Base-by-base conservation (phyloP, 2,113 vertebrate species). In the Smithornis capensis region DNA sequence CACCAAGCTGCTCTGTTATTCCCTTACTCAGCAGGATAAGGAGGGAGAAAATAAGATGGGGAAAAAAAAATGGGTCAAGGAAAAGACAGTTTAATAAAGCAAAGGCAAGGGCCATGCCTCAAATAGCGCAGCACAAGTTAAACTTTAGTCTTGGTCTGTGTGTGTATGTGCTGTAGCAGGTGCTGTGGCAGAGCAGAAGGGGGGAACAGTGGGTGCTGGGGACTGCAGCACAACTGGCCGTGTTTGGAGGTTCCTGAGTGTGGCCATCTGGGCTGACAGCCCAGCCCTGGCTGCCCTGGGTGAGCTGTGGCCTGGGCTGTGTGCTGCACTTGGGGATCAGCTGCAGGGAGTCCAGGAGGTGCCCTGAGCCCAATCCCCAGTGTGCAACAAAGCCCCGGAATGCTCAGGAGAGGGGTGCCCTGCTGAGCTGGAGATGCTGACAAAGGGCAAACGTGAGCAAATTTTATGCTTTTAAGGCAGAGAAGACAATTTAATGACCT, bases 361-460 rank as follows among this genome's bases (percentile, higher is more conserved):
- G 23, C 62, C 29, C 33, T n/a, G 56, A 75, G 52, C 56, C 53
- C 42, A 63, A 0, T 44, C n/a, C 14, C 6, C 18, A 14, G 4
- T 24, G 33, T 40, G 21, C 49, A 90, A 64, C 59, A 53, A 55
- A 24, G 7, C 4, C 4, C 33, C 15, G 6, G 63, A 81, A 52
- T 3, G 8, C 38, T 2, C 1, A 3, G 42, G 38, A 37, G 27
- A 35, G n/a, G 27, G 10, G 6, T 40, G 11, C 5, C 1, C 11
- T 60, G 37, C 22, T 70, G 15, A n/a, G 63, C 23, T 70, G 23
- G 64, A 81, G 17, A 22, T 44, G 9, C 21, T 82, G 47, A 75
- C 10, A 44, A 57, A 80, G 23, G 6, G 40, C 37, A 47, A 21
- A 47, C 1, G 1, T 35, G 63, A 78, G 18, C 16, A 81, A 50